These are phyloP conservation scores for Megatriorchis doriae DNA, from an alignment of 2,113 vertebrate species.

Conservation along the genomic window DNA sequence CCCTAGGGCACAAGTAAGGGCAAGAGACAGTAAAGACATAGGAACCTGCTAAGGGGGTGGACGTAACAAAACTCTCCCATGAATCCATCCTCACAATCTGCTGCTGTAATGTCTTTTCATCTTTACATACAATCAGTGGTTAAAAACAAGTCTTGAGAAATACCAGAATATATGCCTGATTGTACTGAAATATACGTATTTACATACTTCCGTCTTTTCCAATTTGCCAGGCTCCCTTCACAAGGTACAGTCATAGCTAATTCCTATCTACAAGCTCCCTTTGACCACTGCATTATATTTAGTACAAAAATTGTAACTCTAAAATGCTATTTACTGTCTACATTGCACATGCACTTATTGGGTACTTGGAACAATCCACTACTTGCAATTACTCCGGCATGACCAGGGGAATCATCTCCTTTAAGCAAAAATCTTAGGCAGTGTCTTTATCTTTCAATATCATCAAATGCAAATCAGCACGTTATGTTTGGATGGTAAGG, in stretches of 20 bases:
- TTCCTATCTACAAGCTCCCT: background rate
- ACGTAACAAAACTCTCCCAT: background rate
- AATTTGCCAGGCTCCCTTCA: background rate
- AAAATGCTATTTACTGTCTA: background rate
- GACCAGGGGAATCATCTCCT: background rate
- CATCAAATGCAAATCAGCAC: background rate
- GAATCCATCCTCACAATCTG: background rate
- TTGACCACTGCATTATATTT: background rate
- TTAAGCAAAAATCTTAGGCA: background rate
- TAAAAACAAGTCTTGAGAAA: background rate
- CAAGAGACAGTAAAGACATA: background rate
- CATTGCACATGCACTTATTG: background rate
- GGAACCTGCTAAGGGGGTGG: background rate
- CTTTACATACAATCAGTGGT: background rate
- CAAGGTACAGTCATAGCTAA: background rate
- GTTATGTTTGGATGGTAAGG: background rate
- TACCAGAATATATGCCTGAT: background rate
- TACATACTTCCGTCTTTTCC: background rate
- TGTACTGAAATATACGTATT: background rate
- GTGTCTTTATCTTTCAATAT: background rate
- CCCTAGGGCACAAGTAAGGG: background rate
- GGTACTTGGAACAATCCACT: background rate
- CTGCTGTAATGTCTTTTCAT: background rate
- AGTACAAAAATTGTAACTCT: background rate
- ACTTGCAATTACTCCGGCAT: background rate